Percentiles rank a stretch among this genome's conserved stretches.
Conservation (phyloP, 1,140 invertebrate genomes). For the Daktulosphaira vitifoliae region DNA sequence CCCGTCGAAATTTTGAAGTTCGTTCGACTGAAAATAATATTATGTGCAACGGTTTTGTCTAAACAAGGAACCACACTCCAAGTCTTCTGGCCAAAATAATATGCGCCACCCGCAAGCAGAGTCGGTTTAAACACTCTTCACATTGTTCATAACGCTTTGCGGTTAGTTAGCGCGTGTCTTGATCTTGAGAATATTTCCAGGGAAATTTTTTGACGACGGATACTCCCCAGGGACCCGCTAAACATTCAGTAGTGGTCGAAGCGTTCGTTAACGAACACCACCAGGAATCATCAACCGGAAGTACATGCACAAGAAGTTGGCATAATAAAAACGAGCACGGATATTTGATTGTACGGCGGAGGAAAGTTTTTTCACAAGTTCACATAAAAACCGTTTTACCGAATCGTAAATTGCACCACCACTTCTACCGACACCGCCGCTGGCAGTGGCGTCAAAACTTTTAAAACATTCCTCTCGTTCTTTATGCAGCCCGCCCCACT, state of each 20-base stretch:
- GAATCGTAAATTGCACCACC: not conserved
- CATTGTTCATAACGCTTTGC: too few relatives aligned
- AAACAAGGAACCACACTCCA: too few relatives aligned
- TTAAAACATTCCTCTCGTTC: conserved; percentile 21
- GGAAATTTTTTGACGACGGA: not conserved
- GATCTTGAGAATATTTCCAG: too few relatives aligned
- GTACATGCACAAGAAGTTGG: not conserved
- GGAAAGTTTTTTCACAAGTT: not conserved
- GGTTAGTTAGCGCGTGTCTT: too few relatives aligned
- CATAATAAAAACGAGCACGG: conserved; percentile 16
- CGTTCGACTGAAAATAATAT: too few relatives aligned
- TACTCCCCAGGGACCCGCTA: not conserved
- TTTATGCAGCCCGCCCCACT: not conserved
- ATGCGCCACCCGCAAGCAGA: too few relatives aligned
- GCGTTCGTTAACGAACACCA: not conserved
- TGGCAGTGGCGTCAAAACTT: conserved; percentile 14
- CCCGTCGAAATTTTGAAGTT: too few relatives aligned
- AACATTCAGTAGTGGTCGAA: not conserved
- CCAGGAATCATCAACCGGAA: conserved; percentile 10
- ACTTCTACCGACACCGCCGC: not conserved
- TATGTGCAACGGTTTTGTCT: too few relatives aligned
- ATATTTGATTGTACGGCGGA: not conserved
- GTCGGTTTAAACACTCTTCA: too few relatives aligned
- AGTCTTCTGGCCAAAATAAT: too few relatives aligned
- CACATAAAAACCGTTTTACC: conserved; percentile 19